Base-by-base conservation (phyloP, 2,113 vertebrate genomes). In the Nothobranchius furzeri region DNA sequence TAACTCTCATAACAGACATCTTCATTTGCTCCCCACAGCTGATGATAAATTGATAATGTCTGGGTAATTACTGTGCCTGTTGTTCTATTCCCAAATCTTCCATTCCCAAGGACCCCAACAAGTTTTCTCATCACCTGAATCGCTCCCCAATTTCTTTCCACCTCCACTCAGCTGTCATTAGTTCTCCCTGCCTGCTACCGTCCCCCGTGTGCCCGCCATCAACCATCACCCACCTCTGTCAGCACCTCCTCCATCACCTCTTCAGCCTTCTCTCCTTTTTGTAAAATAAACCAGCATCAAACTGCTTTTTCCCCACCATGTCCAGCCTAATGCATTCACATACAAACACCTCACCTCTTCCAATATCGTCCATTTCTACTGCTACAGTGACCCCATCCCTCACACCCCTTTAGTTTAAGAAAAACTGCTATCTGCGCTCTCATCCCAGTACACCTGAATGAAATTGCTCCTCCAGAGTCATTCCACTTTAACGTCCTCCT, bases 211-310 rank as follows among this genome's bases (percentile, higher is more conserved):
- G 1, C 36, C 52, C 4, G 1, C 15, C n/a, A 3, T 9, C 49
- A 40, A 9, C 64, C 58, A 45, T 40, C 50, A 12, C 12, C 10
- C 25, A 6, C n/a, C 57, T 17, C 35, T 43, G 37, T 20, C 14
- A 17, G 20, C 4, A 35, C n/a, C 3, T 2, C 14, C 15, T 17
- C 12, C 43, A 36, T 3, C 62, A 3, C 35, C n/a, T 4, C 49
- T 24, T 24, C 35, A 46, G n/a, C 76, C 48, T 57, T 53, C 30
- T 57, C 67, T 49, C 47, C 62, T 47, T 62, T 65, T 78, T 73
- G 83, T 82, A 83, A 77, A 75, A 81, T 71, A 85, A 77, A 75
- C 69, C 50, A 57, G 36, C 10, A 55, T 64, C 15, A 40, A 57
- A 59, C 82, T 62, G 36, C 50, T 9, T 84, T 66, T 75, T 60